Conservation (phyloP, 2,113 vertebrate genomes). For the Peucedramus taeniatus region DNA sequence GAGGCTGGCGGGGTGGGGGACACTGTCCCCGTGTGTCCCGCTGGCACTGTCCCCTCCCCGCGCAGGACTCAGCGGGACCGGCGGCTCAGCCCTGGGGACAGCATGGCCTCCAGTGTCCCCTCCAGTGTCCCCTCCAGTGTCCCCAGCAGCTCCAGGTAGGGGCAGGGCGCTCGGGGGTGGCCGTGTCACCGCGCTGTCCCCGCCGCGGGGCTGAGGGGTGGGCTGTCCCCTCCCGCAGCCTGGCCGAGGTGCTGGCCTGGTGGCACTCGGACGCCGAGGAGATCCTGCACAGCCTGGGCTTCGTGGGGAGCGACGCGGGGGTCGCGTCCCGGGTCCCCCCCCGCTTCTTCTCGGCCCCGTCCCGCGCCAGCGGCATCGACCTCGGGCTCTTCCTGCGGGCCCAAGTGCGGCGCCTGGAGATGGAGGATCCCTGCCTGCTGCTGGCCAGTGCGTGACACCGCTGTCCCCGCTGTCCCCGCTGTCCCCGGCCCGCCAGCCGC, state of each 20-base stretch:
- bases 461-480: not conserved
- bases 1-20: not conserved
- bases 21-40: accelerated
- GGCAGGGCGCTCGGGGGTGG: accelerated
- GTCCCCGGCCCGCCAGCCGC: too few relatives aligned
- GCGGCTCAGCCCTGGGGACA: slow-evolving; percentile 73
- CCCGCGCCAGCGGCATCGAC: slow-evolving; percentile 85
- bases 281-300: slow-evolving; percentile 85
- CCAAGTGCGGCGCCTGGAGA: slow-evolving; percentile 78
- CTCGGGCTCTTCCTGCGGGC: slow-evolving; percentile 88
- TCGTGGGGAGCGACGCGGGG: slow-evolving; percentile 78
- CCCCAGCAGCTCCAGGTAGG: slow-evolving; percentile 80
- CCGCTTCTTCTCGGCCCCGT: slow-evolving; percentile 86
- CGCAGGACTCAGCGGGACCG: slow-evolving; percentile 13
- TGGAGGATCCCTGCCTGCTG: slow-evolving; percentile 86
- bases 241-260: slow-evolving; percentile 79
- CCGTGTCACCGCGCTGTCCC: not conserved
- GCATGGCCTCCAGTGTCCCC: slow-evolving; percentile 77
- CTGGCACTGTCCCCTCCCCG: not conserved
- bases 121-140: not conserved
- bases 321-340: slow-evolving; percentile 79
- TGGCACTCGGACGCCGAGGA: slow-evolving; percentile 84
- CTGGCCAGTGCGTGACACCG: slow-evolving; percentile 65
- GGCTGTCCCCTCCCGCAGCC: slow-evolving; percentile 6
- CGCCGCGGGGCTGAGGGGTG: not conserved